These are phyloP conservation scores for Camponotus vicinus DNA, from an alignment of 1,140 invertebrate species.

Conservation along the genomic window DNA sequence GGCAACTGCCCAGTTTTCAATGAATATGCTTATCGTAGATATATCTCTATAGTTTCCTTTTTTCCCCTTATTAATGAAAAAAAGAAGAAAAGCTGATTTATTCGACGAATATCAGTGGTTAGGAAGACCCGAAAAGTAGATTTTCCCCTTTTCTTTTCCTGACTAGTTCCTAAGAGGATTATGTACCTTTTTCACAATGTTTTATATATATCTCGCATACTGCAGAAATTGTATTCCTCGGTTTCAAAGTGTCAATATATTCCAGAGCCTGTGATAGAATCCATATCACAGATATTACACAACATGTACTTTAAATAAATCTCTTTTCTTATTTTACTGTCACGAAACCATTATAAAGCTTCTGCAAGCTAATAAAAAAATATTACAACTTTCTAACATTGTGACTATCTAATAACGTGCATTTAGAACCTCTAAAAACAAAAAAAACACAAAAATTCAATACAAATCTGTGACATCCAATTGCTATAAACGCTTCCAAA, in stretches of 20 bases:
- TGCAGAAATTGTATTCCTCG: background rate
- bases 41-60: background rate
- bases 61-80: background rate
- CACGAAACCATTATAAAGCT: background rate
- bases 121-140: background rate
- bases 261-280: slow-evolving; percentile 12
- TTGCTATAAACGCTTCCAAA: background rate
- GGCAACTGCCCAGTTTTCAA: background rate
- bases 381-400: background rate
- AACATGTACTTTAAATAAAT: background rate
- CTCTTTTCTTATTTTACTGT: background rate
- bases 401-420: background rate
- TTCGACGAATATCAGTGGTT: slow-evolving; percentile 10
- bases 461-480: background rate
- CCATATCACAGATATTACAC: background rate
- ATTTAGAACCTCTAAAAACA: background rate
- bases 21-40: background rate
- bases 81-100: background rate
- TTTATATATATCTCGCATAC: slow-evolving; percentile 41
- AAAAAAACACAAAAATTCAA: background rate
- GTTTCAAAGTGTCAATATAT: slow-evolving; percentile 31
- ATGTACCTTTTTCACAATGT: slow-evolving; percentile 4
- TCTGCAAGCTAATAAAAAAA: background rate
- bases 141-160: background rate
- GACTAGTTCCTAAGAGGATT: slow-evolving; percentile 25